These are phyloP conservation scores for Carettochelys insculpta DNA, from an alignment of 2,113 vertebrate genomes.

Conservation along the genomic window DNA sequence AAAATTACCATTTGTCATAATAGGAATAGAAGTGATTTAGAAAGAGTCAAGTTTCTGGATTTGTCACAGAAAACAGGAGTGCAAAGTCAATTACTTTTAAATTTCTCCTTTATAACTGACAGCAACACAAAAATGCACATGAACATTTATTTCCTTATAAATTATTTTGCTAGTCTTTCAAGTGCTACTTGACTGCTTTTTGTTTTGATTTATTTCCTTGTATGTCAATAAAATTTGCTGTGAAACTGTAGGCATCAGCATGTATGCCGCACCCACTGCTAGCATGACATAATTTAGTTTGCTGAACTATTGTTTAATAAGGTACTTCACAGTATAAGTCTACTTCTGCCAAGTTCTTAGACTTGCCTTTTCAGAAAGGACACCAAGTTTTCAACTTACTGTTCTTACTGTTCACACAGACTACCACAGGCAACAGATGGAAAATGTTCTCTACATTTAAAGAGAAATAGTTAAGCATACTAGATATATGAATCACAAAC, in stretches of 20 bases:
- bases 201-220: background rate
- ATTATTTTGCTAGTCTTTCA: too few species aligned
- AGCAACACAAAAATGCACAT: background rate
- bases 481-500: slow-evolving; percentile 60
- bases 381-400: background rate
- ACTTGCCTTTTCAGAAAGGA: background rate
- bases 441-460: slow-evolving; percentile 16
- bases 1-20: background rate
- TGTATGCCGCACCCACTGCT: accelerated
- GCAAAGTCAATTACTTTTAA: background rate
- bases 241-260: background rate
- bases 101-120: background rate
- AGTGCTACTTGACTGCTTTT: too few species aligned
- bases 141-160: background rate
- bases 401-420: slow-evolving; percentile 69
- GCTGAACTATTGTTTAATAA: background rate
- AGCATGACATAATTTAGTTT: background rate
- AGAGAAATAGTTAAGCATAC: slow-evolving; percentile 1
- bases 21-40: background rate
- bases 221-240: background rate
- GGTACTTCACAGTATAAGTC: background rate
- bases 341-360: background rate
- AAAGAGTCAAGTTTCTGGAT: background rate
- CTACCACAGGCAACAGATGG: slow-evolving; percentile 14
- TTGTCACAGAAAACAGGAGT: background rate